Evolutionary conservation across 2,113 vertebrate genomes (phyloP).

Genomic region (Paracanthobrama guichenoti): DNA sequence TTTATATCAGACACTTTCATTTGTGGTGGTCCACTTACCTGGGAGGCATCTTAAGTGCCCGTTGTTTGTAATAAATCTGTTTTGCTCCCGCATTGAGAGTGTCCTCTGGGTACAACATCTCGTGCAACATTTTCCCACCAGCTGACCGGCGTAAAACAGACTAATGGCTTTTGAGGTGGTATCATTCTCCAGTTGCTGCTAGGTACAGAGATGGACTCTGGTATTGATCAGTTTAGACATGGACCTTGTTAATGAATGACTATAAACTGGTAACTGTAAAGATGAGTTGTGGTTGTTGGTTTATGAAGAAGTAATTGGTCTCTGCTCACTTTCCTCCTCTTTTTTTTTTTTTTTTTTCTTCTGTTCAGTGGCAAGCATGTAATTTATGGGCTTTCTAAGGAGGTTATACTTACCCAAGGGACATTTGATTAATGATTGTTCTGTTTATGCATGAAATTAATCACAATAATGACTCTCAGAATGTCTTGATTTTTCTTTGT

Average conservation of each 20-base stretch:
- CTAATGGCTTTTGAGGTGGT: constrained; percentile 30
- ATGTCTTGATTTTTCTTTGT: constrained; percentile 22
- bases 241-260: constrained; percentile 29
- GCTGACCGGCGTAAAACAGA: constrained; percentile 16
- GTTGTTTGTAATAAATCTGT: constrained; percentile 78
- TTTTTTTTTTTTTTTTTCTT: not conserved
- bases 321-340: not conserved
- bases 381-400: constrained; percentile 36
- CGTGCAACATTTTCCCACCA: constrained; percentile 15
- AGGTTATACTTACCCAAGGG: constrained; percentile 20
- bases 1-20: constrained; percentile 79
- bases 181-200: constrained; percentile 29
- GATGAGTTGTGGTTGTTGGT: constrained; percentile 35
- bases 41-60: constrained; percentile 67
- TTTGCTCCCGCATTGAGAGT: constrained; percentile 69
- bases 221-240: constrained; percentile 41
- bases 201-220: constrained; percentile 40
- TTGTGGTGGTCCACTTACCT: constrained; percentile 58
- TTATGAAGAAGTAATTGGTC: constrained; percentile 50
- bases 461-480: constrained; percentile 27
- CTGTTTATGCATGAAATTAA: constrained; percentile 24
- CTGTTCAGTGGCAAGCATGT: constrained; percentile 8
- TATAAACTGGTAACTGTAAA: constrained; percentile 37
- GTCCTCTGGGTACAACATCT: constrained; percentile 48
- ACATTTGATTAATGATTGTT: constrained; percentile 39